These are phyloP conservation scores for Crematogaster levior DNA, from an alignment of 2,888 invertebrate species.

Conservation along the genomic window DNA sequence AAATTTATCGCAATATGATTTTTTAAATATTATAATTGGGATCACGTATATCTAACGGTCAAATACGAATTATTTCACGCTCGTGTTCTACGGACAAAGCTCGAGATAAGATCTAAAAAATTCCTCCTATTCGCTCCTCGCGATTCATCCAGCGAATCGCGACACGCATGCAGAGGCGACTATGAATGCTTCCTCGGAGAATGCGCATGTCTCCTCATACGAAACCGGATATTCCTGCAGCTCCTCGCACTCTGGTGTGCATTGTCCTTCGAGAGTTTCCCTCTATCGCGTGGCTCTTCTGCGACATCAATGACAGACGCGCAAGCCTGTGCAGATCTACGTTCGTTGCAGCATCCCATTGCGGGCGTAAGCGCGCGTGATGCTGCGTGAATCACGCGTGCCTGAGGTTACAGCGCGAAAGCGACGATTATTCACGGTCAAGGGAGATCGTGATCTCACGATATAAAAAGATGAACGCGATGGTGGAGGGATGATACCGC, in stretches of 20 bases:
- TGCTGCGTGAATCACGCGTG: slow-evolving; percentile 44
- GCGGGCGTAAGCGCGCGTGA: slow-evolving; percentile 20
- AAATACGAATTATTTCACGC: not conserved
- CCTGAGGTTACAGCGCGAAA: slow-evolving; percentile 42
- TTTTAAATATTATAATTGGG: not conserved
- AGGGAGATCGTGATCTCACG: slow-evolving; percentile 38
- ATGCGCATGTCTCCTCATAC: slow-evolving; percentile 75
- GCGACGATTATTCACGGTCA: slow-evolving; percentile 52
- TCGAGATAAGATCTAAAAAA: slow-evolving; percentile 12
- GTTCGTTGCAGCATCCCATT: not conserved
- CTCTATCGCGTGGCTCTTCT: slow-evolving; percentile 60
- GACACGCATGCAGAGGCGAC: slow-evolving; percentile 42
- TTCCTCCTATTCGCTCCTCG: not conserved
- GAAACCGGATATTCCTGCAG: slow-evolving; percentile 82
- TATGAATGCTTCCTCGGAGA: slow-evolving; percentile 71
- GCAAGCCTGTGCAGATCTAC: slow-evolving; percentile 24
- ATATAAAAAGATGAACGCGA: slow-evolving; percentile 41
- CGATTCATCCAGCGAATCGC: slow-evolving; percentile 48
- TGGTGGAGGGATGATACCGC: slow-evolving; percentile 27
- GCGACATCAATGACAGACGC: slow-evolving; percentile 57
- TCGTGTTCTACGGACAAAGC: not conserved
- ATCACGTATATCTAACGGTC: not conserved
- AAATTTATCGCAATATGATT: not conserved
- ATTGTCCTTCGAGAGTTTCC: slow-evolving; percentile 71
- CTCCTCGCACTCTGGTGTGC: slow-evolving; percentile 61